Percentiles rank a stretch among this genome's conserved stretches.
Evolutionary conservation across 2,797 vertebrate genomes (phyloP).

Genomic region (Phrynocephalus guinanensis): DNA sequence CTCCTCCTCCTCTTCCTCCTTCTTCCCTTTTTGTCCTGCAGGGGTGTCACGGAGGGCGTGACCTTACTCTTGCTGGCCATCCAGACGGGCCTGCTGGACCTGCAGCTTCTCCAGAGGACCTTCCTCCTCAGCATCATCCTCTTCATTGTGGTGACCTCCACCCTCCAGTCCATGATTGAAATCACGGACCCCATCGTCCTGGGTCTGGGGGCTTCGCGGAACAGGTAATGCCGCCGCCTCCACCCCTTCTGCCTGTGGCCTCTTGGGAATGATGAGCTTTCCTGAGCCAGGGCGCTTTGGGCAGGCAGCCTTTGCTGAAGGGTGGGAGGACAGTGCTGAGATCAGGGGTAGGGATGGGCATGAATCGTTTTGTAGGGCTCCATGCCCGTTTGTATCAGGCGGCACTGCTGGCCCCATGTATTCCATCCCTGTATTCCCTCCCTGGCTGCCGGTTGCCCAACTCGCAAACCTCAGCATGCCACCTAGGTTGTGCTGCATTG

Average conservation of each 20-base stretch:
- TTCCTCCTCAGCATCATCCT: conserved; percentile 94
- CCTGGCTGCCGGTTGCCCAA: too few relatives aligned
- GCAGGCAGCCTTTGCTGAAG: too few relatives aligned
- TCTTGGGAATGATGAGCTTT: background rate
- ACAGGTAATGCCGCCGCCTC: conserved; percentile 74
- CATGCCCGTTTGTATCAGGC: too few relatives aligned
- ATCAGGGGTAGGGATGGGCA: too few relatives aligned
- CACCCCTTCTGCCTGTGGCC: background rate
- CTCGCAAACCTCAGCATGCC: too few relatives aligned
- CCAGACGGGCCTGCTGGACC: conserved; percentile 88
- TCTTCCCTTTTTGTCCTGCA: conserved; percentile 49
- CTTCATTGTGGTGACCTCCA: conserved; percentile 90
- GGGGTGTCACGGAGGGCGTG: conserved; percentile 88
- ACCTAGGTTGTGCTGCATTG: too few relatives aligned
- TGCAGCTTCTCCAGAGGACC: conserved; percentile 87
- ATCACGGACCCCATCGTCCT: conserved; percentile 88
- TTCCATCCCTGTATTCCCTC: too few relatives aligned
- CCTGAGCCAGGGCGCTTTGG: too few relatives aligned
- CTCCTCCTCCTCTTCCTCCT: too few relatives aligned
- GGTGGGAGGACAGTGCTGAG: too few relatives aligned
- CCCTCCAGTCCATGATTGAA: conserved; percentile 90
- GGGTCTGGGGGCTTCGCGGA: conserved; percentile 86
- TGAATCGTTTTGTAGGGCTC: too few relatives aligned
- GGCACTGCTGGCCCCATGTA: too few relatives aligned
- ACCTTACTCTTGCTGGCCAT: conserved; percentile 89